Conservation (phyloP, 1,140 invertebrate species). For the Drosophila serrata region DNA sequence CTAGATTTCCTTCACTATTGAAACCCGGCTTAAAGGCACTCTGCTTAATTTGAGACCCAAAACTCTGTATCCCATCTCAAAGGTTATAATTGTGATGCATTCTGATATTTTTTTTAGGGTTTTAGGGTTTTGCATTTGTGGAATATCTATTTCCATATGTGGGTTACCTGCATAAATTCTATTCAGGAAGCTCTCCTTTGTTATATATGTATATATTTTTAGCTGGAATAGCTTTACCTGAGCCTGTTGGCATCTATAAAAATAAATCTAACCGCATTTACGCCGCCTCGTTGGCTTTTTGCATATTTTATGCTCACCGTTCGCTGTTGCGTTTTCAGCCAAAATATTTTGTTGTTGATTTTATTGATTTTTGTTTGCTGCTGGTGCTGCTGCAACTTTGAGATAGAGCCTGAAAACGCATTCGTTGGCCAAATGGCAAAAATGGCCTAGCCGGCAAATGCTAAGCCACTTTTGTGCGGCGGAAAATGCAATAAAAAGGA, state of each 20-base stretch:
- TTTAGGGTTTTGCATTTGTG: background rate
- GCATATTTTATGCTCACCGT: constrained; percentile 73
- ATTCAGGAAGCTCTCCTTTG: constrained; percentile 21
- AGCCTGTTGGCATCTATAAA: constrained; percentile 69
- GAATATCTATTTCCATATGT: constrained; percentile 30
- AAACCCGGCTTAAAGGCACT: constrained; percentile 8
- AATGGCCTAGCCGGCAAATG: constrained; percentile 49
- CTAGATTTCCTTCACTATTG: constrained; percentile 4
- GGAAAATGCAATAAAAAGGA: constrained; percentile 67
- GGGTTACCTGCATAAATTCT: constrained; percentile 28
- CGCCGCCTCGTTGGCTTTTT: constrained; percentile 75
- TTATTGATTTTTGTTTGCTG: constrained; percentile 66
- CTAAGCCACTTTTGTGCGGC: constrained; percentile 71
- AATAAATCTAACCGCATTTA: constrained; percentile 81
- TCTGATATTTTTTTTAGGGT: background rate
- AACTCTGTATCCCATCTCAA: background rate
- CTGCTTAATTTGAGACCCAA: background rate
- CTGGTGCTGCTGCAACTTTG: constrained; percentile 47
- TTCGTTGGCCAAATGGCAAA: constrained; percentile 51
- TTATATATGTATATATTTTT: constrained; percentile 52
- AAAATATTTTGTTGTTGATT: constrained; percentile 72
- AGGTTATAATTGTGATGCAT: background rate
- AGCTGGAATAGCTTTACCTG: constrained; percentile 30
- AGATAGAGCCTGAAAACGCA: constrained; percentile 70
- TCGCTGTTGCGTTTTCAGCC: constrained; percentile 49